A percentile compares a stretch with the other conserved stretches of the same genome.
phyloP scores from a whole-genome alignment of 2,113 vertebrate genomes.

The Monopterus albus region DNA sequence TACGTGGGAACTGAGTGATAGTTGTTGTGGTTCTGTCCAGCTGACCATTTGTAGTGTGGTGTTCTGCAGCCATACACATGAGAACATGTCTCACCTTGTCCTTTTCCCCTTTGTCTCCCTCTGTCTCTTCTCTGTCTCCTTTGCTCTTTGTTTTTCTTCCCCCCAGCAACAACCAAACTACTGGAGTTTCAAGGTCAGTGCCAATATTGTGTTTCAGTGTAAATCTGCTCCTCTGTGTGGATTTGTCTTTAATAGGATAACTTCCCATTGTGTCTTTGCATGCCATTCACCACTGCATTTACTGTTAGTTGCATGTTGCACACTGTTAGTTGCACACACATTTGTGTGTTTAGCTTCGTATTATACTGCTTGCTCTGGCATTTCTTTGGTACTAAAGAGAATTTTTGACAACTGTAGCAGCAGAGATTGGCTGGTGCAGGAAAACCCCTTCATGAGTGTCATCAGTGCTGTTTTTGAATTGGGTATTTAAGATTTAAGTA shows the following conservation, averaged over 20 bases:
- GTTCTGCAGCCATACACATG: constrained; percentile 33
- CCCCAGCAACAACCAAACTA: constrained; percentile 92
- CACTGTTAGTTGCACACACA: constrained; percentile 25
- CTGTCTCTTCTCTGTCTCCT: constrained; percentile 56
- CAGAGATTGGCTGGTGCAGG: too few relatives aligned
- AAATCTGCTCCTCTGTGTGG: constrained; percentile 61
- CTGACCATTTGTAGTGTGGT: constrained; percentile 3
- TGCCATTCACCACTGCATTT: constrained; percentile 25
- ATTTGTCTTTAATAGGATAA: constrained; percentile 58
- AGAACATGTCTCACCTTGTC: constrained; percentile 59
- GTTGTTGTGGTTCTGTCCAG: background rate
- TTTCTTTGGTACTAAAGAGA: background rate
- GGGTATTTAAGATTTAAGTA: too few relatives aligned
- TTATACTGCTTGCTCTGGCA: constrained; percentile 9
- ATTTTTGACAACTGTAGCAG: background rate
- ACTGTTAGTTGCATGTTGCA: constrained; percentile 36
- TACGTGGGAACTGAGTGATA: background rate
- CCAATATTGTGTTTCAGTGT: constrained; percentile 65
- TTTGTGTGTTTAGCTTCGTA: constrained; percentile 23
- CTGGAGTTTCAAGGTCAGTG: constrained; percentile 99
- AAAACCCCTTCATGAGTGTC: too few relatives aligned
- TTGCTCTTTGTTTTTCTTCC: constrained; percentile 29
- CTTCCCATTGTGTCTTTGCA: constrained; percentile 53
- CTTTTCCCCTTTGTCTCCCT: constrained; percentile 10
- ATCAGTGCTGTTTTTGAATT: too few relatives aligned